Percentiles rank a stretch among this genome's conserved stretches.
phyloP scores from a whole-genome alignment of 1,140 invertebrate species.

The Palaemon carinicauda region DNA sequence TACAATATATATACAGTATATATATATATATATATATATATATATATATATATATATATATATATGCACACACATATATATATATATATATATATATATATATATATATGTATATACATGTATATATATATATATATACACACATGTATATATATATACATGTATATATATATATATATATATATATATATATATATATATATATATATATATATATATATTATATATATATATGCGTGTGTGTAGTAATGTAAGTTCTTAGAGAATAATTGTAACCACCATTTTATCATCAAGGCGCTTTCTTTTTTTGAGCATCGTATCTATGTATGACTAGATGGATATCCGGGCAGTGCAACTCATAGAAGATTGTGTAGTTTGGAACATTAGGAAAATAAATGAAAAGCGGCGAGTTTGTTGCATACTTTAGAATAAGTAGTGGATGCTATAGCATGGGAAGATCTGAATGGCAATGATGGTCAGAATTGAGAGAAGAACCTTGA shows the following conservation, averaged over 20 bases:
- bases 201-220: conserved; percentile 12
- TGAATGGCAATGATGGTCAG: too few relatives aligned
- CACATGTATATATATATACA: conserved; percentile 20
- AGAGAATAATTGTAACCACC: neutral
- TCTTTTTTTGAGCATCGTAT: too few relatives aligned
- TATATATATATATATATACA: neutral
- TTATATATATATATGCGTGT: neutral
- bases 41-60: conserved; percentile 28
- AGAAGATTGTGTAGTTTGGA: too few relatives aligned
- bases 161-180: conserved; percentile 37
- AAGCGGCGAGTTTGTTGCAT: too few relatives aligned
- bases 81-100: conserved; percentile 27
- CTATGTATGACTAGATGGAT: too few relatives aligned
- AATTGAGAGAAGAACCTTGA: too few relatives aligned
- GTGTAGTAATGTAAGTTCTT: neutral
- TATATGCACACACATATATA: conserved; percentile 14
- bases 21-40: conserved; percentile 28
- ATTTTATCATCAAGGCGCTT: too few relatives aligned
- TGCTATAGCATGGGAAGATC: too few relatives aligned
- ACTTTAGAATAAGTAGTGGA: too few relatives aligned
- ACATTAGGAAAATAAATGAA: too few relatives aligned
- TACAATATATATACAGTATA: too few relatives aligned
- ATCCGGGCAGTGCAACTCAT: too few relatives aligned
- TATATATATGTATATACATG: conserved; percentile 14
- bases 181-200: conserved; percentile 37